Conservation (phyloP, 2,888 invertebrate species). For the Caenorhabditis sp. region DNA sequence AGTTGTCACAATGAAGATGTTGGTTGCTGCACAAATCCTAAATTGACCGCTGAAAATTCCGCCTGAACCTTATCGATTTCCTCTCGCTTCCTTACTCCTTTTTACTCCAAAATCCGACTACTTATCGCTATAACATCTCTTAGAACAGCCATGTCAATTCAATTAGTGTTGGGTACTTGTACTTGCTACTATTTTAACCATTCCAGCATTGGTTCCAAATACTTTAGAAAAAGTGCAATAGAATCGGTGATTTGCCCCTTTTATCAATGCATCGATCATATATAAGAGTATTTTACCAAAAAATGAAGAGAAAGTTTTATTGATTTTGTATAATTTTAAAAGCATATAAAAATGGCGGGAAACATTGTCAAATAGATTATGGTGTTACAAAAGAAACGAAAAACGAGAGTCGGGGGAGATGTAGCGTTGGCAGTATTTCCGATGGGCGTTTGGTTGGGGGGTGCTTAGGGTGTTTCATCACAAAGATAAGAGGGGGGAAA, state of each 20-base stretch:
- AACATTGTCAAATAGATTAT: conserved; percentile 48
- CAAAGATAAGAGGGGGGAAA: conserved; percentile 49
- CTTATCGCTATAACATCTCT: too few relatives aligned
- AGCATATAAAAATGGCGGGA: not conserved
- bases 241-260: conserved; percentile 6
- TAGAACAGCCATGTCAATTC: conserved; percentile 24
- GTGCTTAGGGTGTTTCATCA: conserved; percentile 44
- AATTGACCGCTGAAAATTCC: not conserved
- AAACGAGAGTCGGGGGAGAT: conserved; percentile 26
- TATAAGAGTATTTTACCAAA: not conserved
- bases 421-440: conserved; percentile 39
- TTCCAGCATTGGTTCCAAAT: conserved; percentile 30
- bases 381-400: conserved; percentile 38
- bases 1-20: conserved; percentile 58
- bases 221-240: not conserved
- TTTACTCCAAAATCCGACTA: too few relatives aligned
- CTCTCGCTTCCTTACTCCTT: too few relatives aligned
- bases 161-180: not conserved
- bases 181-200: not conserved
- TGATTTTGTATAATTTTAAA: conserved; percentile 23
- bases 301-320: conserved; percentile 9
- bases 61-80: not conserved
- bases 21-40: conserved; percentile 58
- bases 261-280: not conserved
- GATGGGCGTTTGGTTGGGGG: conserved; percentile 11